Base-by-base conservation (phyloP, 2,888 invertebrate genomes). In the Rambutsinella grinnellia region DNA sequence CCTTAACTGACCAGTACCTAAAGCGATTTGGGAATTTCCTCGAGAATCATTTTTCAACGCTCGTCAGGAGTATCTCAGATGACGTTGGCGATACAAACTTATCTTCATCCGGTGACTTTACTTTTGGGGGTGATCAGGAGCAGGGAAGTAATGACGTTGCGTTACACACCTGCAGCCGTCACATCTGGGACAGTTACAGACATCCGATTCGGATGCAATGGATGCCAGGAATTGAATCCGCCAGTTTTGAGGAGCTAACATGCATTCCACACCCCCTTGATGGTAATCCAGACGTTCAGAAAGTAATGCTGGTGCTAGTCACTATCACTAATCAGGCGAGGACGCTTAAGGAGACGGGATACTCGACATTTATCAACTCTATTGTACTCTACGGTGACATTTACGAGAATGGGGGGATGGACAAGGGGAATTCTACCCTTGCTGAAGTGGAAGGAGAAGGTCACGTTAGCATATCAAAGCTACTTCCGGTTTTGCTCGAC, bases 401-500 rank as follows among this genome's bases (percentile, higher is more conserved):
- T 5, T 69, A 67, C 60, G 80, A 79, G 17, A 62, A 54, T 46
- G 60, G 71, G 26, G 28, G 47, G 1, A 13, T 15, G 10, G 44
- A 36, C 8, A 65, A 54, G 46, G 54, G 17, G 15, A 47, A 36
- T 17, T 63, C 54, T 13, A 57, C 54, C 26, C 36, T 46, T 5
- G 60, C 78, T 0, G 75, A 78, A 19, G 72, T 77, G 1, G 88
- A 89, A 60, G 88, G 88, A 24, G 87, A 88, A 70, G 87, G 87
- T 47, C 88, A 88, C 81, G 82, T 87, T 28, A 85, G 86, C 78
- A 87, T 89, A 77, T 88, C 89, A 3, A 85, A 87, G 61, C 87
- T 89, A 83, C 86, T 89, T 65, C 87, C 88, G 0, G 78, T 87
- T 5, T 84, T 89, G 44, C 88, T 89, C 85, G 88, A 90, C 72